These are phyloP conservation scores for Pogonomyrmex barbatus DNA, from an alignment of 1,140 invertebrate genomes.

Conservation along the genomic window DNA sequence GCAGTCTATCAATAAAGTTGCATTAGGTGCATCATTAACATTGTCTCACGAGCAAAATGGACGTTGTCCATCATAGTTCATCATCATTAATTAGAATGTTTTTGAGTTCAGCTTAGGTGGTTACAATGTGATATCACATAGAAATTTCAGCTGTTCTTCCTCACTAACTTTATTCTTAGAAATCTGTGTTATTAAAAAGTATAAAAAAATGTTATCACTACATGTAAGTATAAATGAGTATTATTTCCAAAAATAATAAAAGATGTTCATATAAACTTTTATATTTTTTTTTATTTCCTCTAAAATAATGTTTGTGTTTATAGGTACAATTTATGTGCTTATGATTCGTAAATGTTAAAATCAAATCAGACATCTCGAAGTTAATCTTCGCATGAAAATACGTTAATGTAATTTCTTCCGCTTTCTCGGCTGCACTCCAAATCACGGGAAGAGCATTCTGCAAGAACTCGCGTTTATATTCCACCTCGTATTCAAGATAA, in stretches of 20 bases:
- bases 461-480: slow-evolving; percentile 47
- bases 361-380: background rate
- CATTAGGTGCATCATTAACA: background rate
- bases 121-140: background rate
- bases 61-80: slow-evolving; percentile 2
- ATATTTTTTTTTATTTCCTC: background rate
- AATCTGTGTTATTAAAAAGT: background rate
- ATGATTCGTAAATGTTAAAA: slow-evolving; percentile 5
- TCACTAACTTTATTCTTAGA: background rate
- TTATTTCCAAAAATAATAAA: background rate
- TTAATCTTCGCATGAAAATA: background rate
- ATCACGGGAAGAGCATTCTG: background rate
- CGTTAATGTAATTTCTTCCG: slow-evolving; percentile 25
- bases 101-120: background rate
- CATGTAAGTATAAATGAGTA: background rate
- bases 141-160: background rate
- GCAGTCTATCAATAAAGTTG: background rate
- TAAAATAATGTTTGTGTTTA: background rate
- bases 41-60: slow-evolving; percentile 1
- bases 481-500: slow-evolving; percentile 8
- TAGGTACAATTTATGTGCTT: background rate
- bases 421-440: slow-evolving; percentile 6
- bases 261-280: background rate
- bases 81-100: slow-evolving; percentile 4
- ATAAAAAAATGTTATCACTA: background rate